Base-by-base conservation (phyloP, 2,888 invertebrate genomes). In the Oconnorella tubifera region DNA sequence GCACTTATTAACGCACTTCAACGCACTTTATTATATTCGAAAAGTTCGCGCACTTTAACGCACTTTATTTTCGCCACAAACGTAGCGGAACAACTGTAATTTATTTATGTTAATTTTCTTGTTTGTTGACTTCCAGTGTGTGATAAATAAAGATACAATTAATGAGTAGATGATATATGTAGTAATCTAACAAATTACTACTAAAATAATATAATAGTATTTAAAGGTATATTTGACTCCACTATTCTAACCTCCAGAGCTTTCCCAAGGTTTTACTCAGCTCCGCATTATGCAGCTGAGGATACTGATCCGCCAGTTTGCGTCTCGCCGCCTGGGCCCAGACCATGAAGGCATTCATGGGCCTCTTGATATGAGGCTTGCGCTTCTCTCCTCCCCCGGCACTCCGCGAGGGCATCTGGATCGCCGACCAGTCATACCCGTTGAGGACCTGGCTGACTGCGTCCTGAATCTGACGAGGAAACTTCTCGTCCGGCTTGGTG, bases 341-440 rank as follows among this genome's bases (percentile, higher is more conserved):
- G 60, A 97, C 96, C 96, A 97, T 97, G 82, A 97, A 97, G 0
- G 96, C 95, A 82, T 97, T 97, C 96, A 97, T 97, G 0, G 96
- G 96, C 57, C 96, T 85, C 83, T 96, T 96, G 67, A 97, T 93
- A 83, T 95, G 95, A 56, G 89, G 86, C 74, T 89, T 89, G 70
- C 90, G 87, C 59, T 58, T 58, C 25, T 58, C 59, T 28, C 33
- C 23, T 19, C 57, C 57, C 28, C 72, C 70, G 27, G 73, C 75
- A 28, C 51, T 60, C 51, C 77, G 70, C 76, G 89, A 88, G 14
- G 91, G 90, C 76, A 90, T 89, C 51, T 93, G 92, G 61, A 93
- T 90, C 72, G 92, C 86, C 64, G 89, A 89, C 89, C 94, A 95
- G 83, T 96, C 92, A 83, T 94, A 95, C 69, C 90, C 92, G 82